phyloP scores from a whole-genome alignment of 2,113 vertebrate species.

The Ceyx melanurus region DNA sequence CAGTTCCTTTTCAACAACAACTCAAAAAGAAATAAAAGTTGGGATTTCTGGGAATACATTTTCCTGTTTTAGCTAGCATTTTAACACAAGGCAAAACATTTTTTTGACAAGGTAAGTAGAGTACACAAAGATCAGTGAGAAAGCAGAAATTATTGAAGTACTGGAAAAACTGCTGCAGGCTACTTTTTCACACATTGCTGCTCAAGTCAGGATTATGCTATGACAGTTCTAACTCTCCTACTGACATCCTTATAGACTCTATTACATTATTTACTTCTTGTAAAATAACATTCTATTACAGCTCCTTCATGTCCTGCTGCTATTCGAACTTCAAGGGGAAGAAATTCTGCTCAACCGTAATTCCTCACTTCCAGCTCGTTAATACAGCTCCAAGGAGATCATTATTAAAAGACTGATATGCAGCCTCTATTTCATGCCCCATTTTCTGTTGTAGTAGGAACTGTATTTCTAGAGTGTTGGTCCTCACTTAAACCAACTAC shows the following conservation, averaged over 20 bases:
- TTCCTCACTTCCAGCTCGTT: conserved; percentile 50
- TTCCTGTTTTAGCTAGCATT: conserved; percentile 51
- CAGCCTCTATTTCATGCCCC: conserved; percentile 57
- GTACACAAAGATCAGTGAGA: conserved; percentile 67
- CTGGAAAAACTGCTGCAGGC: conserved; percentile 72
- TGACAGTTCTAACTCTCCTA: conserved; percentile 76
- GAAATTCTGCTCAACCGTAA: conserved; percentile 59
- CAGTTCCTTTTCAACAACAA: conserved; percentile 11
- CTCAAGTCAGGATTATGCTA: conserved; percentile 71
- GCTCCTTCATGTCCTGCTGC: conserved; percentile 71
- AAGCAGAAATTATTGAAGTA: conserved; percentile 69
- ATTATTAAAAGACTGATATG: conserved; percentile 61
- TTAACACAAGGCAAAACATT: conserved; percentile 59
- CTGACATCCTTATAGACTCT: conserved; percentile 75
- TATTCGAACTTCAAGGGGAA: conserved; percentile 70
- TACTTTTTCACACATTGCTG: conserved; percentile 74
- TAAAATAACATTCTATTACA: conserved; percentile 79
- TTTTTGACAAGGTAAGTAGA: conserved; percentile 67
- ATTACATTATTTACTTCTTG: conserved; percentile 79
- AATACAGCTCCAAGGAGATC: conserved; percentile 57
- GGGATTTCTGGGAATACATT: conserved; percentile 46
- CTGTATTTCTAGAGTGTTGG: conserved; percentile 25
- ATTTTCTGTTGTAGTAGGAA: conserved; percentile 51
- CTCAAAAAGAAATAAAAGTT: conserved; percentile 34
- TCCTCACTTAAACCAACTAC: conserved; percentile 20